Percentiles rank a stretch among this genome's conserved stretches.
phyloP scores from a whole-genome alignment of 2,888 invertebrate species.

The Amiota minor region DNA sequence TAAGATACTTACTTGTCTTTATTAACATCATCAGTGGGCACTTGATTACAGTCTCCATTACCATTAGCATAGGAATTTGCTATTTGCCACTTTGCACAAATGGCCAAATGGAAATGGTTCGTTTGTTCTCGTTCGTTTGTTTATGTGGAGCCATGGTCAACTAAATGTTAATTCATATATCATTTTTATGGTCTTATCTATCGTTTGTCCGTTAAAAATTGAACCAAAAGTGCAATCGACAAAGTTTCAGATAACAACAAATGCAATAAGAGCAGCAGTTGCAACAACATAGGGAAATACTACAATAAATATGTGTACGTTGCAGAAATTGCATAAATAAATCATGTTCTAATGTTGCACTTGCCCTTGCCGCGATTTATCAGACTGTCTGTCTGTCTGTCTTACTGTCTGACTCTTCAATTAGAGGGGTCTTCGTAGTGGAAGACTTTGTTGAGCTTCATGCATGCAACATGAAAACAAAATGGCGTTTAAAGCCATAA shows the following conservation, averaged over 20 bases:
- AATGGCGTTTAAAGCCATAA: slow-evolving; percentile 68
- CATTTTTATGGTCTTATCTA: slow-evolving; percentile 14
- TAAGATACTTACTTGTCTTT: neutral
- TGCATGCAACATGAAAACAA: slow-evolving; percentile 50
- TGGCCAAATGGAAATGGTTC: neutral
- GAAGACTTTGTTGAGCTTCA: slow-evolving; percentile 7
- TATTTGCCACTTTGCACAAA: neutral
- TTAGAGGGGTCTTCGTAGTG: slow-evolving; percentile 22
- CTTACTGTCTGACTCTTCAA: neutral
- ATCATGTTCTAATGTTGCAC: slow-evolving; percentile 70
- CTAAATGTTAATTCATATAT: neutral
- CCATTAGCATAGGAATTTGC: slow-evolving; percentile 6
- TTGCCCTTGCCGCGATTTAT: slow-evolving; percentile 68
- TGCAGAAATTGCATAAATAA: slow-evolving; percentile 69
- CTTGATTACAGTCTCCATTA: slow-evolving; percentile 17
- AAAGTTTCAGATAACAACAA: neutral
- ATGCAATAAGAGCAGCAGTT: neutral
- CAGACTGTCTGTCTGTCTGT: slow-evolving; percentile 46
- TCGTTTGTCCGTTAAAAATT: slow-evolving; percentile 3
- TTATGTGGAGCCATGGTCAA: too few species aligned
- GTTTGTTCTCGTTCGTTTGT: neutral
- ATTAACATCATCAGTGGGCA: neutral
- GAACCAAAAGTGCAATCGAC: slow-evolving; percentile 10
- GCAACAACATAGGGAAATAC: neutral
- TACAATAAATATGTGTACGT: neutral